Evolutionary conservation across 2,113 vertebrate species (phyloP), one percentile per base, ranked within the genome.

Genomic region (Onychostoma macrolepis): DNA sequence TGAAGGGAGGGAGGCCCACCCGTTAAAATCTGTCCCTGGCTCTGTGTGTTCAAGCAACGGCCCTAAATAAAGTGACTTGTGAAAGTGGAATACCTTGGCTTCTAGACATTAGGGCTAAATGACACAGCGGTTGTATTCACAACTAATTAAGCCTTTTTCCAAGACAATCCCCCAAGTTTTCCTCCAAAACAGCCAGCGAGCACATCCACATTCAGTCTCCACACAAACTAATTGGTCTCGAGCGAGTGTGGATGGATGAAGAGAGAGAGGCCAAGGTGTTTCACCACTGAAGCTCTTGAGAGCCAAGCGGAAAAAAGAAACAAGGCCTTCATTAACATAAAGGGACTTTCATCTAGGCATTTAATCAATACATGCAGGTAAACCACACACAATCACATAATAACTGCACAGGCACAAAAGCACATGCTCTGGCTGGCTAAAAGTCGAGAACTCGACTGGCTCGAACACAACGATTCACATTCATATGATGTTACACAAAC

Each of bases 361-460:
- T 65, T 67, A 77, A 84, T 87, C 85, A 85, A 80, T 85, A 75
- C 26, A 19, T 75, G 76, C 85, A 89, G 82, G 67, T 84, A 85
- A 78, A 75, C 41, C 19, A 19, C 78, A 45, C 26, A 75, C 41
- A 67, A 85, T 80, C 75, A 84, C 80, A 36, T 69, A 82, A 87
- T 67, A 75, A 63, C n/a, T 8, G 21, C 65, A 81, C 38, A 38
- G 65, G 15, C 71, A 83, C 21, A 26, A 53, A 6, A 80, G 38
- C 63, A 84, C 11, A 58, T 12, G 19, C n/a, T 11, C 33, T 33
- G 36, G 24, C 48, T 79, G 76, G 48, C 7, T 56, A 56, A 79
- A 79, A 79, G 48, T 56, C n/a, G 6, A 79, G 76, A 79, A 19
- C 48, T 19, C 7, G 45, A 53, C 0, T 33, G 17, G 28, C 26